Evolutionary conservation across 2,113 vertebrate species (phyloP).

Genomic region (Rhinoptilus africanus): DNA sequence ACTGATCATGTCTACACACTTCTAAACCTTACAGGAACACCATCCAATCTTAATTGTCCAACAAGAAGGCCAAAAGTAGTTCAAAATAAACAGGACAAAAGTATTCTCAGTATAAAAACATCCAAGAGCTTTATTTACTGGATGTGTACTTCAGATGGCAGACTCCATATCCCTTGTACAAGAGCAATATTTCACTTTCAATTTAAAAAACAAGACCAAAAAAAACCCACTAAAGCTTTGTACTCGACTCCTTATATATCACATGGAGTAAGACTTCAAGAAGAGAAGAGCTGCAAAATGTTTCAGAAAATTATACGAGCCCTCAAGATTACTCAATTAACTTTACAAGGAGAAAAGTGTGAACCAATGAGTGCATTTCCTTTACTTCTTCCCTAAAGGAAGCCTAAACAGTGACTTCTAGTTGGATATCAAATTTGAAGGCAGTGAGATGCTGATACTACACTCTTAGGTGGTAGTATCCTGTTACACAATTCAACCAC

Average conservation of each 20-base stretch:
- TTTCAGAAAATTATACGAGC: neutral
- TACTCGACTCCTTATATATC: neutral
- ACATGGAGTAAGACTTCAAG: neutral
- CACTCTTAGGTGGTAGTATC: neutral
- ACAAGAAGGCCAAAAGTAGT: neutral
- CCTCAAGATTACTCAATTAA: neutral
- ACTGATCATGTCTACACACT: neutral
- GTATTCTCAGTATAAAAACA: neutral
- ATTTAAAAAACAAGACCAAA: neutral
- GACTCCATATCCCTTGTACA: neutral
- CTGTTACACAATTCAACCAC: neutral
- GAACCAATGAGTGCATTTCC: neutral
- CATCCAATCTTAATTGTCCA: neutral
- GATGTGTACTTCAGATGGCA: neutral
- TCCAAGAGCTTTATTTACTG: neutral
- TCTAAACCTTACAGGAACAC: neutral
- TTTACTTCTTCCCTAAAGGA: neutral
- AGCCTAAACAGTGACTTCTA: neutral
- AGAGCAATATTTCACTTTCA: neutral
- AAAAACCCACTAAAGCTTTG: neutral
- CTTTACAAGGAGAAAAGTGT: neutral
- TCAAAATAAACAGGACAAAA: neutral
- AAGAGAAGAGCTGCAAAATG: neutral
- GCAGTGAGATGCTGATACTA: neutral
- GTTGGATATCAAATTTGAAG: neutral